Base-by-base conservation (phyloP, 2,113 vertebrate species). In the Carassius gibelio region DNA sequence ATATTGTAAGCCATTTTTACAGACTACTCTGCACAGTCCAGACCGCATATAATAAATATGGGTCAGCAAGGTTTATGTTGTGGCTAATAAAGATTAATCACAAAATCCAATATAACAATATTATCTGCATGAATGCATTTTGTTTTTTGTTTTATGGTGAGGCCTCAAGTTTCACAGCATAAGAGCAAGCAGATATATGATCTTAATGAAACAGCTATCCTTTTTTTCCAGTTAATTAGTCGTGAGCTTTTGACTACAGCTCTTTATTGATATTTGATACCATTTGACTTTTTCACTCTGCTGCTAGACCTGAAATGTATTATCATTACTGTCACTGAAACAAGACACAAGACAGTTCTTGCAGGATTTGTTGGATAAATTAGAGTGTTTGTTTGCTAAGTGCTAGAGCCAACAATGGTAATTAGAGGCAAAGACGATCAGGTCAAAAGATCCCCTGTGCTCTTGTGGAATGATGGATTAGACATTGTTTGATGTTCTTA, bases 21-120 rank as follows among this genome's bases (percentile, higher is more conserved):
- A 5, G 15, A 68, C 23, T 50, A 6, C 23, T 23, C 23, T 19
- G 34, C 57, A 8, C 36, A 45, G 55, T 62, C n/a, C 61, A 48
- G 64, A 80, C 15, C 11, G n/a, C 4, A 17, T 50, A 26, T 66
- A 17, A 21, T 89, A 90, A 90, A 93, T 89, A 89, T 84, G 66
- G 92, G 90, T 91, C 91, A 92, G 90, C 87, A 81, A 86, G 90
- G 76, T 85, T 83, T 88, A 89, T 86, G 88, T 84, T 75, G 34
- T 42, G 36, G 81, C 82, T 90, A 84, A 77, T 88, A 75, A 89
- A 89, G 88, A 92, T 91, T 92, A 91, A 93, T 92, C 88, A 89
- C 30, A 45, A 89, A 88, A 86, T 89, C 76, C 87, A 89, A 89
- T 90, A 90, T 91, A 91, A 92, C 89, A 88, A 91, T 88, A 82